Base-by-base conservation (phyloP, 2,113 vertebrate species). In the Vulpes ferrilata region DNA sequence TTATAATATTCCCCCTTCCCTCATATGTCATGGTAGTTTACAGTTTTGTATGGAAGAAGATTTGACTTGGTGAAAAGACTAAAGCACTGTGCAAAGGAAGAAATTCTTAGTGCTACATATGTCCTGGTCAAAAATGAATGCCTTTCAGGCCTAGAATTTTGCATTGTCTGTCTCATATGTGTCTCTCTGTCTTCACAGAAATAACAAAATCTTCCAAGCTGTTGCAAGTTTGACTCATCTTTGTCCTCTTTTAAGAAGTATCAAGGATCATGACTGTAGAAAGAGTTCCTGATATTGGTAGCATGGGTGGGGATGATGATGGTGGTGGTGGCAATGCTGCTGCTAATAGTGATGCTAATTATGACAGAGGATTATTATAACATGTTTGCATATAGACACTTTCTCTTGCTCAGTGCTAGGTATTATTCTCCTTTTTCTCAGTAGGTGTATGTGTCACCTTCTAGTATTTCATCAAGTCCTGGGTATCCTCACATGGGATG, bases 261-360 rank as follows among this genome's bases (percentile, higher is more conserved):
- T 27, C 38, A 32, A 80, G 16, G 67, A 27, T 43, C 16, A 19
- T 19, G 27, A 67, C 22, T 60, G n/a, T 67, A 43, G 80, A 80
- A 90, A 96, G 16, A 35, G 23, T 43, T 89, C 4, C 53, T 86
- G 27, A 10, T 43, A 38, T 38, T 78, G n/a, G 32, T 59, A 57
- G 38, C 51, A 30, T n/a, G 38, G 27, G 32, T 23, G n/a, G 48
- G 25, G n/a, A 73, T 38, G 32, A 60, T 53, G 38, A 16, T 25
- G 57, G n/a, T 38, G 43, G 1, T 25, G 48, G 10, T 7, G 17
- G 20, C 53, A 35, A 62, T 76, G 16, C 1, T 67, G 57, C 1
- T 3, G 6, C 7, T 11, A 25, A 12, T 2, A 0, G 0, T 35
- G 19, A 32, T 16, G 9, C 23, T n/a, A 69, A 13, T 65, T 38